Base-by-base conservation (phyloP, 2,888 invertebrate species). In the Brachyptera risi region DNA sequence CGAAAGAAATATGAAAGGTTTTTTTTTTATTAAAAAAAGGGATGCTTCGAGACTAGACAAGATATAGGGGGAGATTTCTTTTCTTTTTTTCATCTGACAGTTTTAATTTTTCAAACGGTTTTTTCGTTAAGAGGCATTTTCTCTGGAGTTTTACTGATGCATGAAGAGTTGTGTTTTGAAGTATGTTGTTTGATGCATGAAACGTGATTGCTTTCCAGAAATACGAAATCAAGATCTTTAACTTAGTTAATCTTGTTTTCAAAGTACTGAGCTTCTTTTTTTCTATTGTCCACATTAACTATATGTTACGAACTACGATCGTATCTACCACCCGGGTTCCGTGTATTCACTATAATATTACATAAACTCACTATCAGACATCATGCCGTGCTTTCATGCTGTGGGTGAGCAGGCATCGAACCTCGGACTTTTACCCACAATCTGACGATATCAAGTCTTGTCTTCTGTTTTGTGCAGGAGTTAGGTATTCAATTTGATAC, bases 101-200 rank as follows among this genome's bases (percentile, higher is more conserved):
- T 35, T 38, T 54, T 44, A 35, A 54, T 54, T 54, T 54, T 54
- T 54, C 54, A 54, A 54, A 54, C 54, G 54, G 54, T 54, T 54
- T 54, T 54, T 54, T 54, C 54, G 19, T 35, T 9, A 3, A 21
- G 54, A 54, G 35, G 35, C 37, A 37, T 54, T 35, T 31, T 31
- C 5, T 31, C 31, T 31, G 31, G 31, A 11, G 11, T 31, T 13
- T 54, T 54, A 37, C 21, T 54, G 54, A 54, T 17, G 54, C 54
- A 37, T 54, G 54, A 21, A 35, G 35, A 21, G 47, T 23, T 31
- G 7, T 4, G 44, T 44, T 44, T 44, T 4, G 19, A 31, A 54
- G 23, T 23, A 54, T 54, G 35, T 35, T 37, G 5, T 21, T 17
- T 38, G 35, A 54, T 37, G 31, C 54, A 54, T 54, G 54, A 37